phyloP scores from a whole-genome alignment of 30 jellyfish, hydroid and myxozoan species.

The Aurelia coerulea region DNA sequence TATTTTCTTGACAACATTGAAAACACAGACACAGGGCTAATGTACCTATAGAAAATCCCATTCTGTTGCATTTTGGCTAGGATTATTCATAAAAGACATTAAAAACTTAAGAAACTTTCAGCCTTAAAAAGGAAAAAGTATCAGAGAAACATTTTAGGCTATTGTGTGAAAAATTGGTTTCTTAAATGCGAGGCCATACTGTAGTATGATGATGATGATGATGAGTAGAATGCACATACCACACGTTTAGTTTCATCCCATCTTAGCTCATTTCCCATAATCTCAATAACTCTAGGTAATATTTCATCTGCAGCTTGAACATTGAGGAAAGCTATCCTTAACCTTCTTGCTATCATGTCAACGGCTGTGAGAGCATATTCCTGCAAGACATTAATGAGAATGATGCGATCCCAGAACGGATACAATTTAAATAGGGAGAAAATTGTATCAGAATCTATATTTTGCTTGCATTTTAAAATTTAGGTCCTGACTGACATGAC shows the following conservation, averaged over 20 bases:
- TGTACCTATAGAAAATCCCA: too few relatives aligned
- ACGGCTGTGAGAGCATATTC: slow-evolving; percentile 91
- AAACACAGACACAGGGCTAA: too few relatives aligned
- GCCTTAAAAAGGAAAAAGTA: too few relatives aligned
- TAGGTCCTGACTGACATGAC: too few relatives aligned
- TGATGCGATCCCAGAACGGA: neutral
- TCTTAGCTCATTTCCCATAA: slow-evolving; percentile 82
- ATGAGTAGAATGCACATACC: slow-evolving; percentile 38
- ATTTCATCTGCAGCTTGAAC: slow-evolving; percentile 84
- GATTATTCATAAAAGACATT: too few relatives aligned
- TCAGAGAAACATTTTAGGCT: too few relatives aligned
- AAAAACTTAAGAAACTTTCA: too few relatives aligned
- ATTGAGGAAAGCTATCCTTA: slow-evolving; percentile 82
- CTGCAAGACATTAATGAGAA: slow-evolving; percentile 28
- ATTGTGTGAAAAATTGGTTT: too few relatives aligned
- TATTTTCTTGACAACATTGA: too few relatives aligned
- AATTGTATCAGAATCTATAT: neutral
- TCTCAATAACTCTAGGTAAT: slow-evolving; percentile 77
- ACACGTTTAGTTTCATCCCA: slow-evolving; percentile 81
- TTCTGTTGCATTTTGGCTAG: too few relatives aligned
- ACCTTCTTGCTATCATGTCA: slow-evolving; percentile 91
- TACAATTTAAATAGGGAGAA: neutral
- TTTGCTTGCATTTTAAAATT: neutral
- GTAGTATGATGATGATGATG: too few relatives aligned
- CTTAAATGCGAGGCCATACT: too few relatives aligned